Conservation (phyloP, 1,140 invertebrate genomes). For the Wasmannia auropunctata region DNA sequence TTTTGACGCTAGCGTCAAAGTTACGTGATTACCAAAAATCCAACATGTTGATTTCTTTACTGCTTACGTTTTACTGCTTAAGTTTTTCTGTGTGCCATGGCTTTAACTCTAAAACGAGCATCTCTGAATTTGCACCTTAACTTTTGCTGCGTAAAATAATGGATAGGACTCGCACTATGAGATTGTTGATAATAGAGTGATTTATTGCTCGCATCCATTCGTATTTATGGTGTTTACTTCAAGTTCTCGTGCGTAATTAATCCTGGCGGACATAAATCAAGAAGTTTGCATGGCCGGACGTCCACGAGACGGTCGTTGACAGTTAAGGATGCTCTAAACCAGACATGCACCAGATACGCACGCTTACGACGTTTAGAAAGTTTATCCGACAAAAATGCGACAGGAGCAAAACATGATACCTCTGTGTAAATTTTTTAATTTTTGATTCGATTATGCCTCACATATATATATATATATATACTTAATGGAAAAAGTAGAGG, state of each 20-base stretch:
- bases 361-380: not conserved
- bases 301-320: not conserved
- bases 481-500: no score
- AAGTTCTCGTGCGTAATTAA: constrained; percentile 28
- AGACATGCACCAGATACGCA: not conserved
- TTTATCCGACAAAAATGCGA: not conserved
- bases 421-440: no score
- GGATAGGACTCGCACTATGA: not conserved
- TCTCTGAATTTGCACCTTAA: no score
- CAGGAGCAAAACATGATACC: not conserved
- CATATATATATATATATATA: no score
- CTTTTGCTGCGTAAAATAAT: not conserved
- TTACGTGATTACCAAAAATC: no score
- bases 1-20: no score
- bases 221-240: constrained; percentile 3
- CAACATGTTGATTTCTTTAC: no score
- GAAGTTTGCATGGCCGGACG: not conserved
- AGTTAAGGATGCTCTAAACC: not conserved
- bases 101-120: no score
- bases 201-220: constrained; percentile 14
- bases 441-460: no score
- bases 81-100: no score
- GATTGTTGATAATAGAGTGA: constrained; percentile 16
- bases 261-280: constrained; percentile 31
- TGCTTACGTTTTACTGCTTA: no score